Base-by-base conservation (phyloP, 2,797 vertebrate genomes). In the Atherinosoma microstoma region DNA sequence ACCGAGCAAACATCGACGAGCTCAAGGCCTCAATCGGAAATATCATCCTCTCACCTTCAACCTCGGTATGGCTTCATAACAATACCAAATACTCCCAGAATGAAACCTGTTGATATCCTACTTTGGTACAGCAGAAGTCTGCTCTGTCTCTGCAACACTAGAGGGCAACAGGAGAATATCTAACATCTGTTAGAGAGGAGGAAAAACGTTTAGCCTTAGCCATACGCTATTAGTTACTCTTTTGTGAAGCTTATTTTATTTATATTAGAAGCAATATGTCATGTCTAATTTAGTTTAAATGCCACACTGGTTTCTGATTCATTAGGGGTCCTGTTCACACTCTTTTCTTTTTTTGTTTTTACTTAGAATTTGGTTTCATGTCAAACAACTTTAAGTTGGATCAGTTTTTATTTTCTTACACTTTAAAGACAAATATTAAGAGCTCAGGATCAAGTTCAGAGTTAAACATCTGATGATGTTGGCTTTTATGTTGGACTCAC, bases 11-110 rank as follows among this genome's bases (percentile, higher is more conserved):
- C 74, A 94, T 99, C 73, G 98, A 99, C 89, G 96, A 99, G 91
- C 94, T 99, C 22, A 99, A 98, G 92, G 94, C 96, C 67, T 99
- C 98, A 76, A 97, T 99, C 67, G 97, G 95, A 56, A 98, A 98
- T 87, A 98, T 99, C 85, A 94, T 96, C 60, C 95, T 99, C 70
- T 98, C 96, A 0, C 97, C 97, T 58, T 95, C 97, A 34, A 70
- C 95, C 87, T 95, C 94, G 86, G 98, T 99, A 94, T 81, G 94
- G n/a, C 27, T 49, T 5, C 1, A 2, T 2, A 0, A 30, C 8
- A 1, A 27, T 29, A 10, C 10, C 6, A 15, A 60, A 62, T 15
- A 0, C 7, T 30, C 24, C 24, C 9, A 69, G 15, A 66, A 36
- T 49, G 54, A 74, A 32, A 80, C 77, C 63, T 85, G 81, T 74